Base-by-base conservation (phyloP, 2,797 vertebrate species). In the Lates japonicus region DNA sequence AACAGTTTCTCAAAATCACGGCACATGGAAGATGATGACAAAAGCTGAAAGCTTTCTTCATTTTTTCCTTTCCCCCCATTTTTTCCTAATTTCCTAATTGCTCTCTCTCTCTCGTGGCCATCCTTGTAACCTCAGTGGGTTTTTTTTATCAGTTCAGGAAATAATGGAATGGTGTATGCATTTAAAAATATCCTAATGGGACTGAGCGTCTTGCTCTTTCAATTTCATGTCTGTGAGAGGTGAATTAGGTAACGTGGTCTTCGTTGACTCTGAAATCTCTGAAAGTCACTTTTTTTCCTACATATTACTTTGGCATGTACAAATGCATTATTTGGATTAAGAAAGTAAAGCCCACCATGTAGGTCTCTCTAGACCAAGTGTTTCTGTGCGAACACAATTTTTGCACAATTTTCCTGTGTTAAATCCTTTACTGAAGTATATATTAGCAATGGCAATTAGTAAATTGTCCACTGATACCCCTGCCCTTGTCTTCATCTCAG, bases 81-180 rank as follows among this genome's bases (percentile, higher is more conserved):
- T 70, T 64, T 42, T 41, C 4, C 4, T 3, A 66, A 79, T 51
- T 41, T 68, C 35, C 20, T 61, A 81, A 71, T 54, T 57, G 61
- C 57, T 41, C 25, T 29, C 25, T 80, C 33, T 55, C 12, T 67
- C 19, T 33, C 0, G 41, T 0, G 35, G 44, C 7, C 1, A 0
- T 52, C 54, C 59, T 55, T 25, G 7, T 55, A 37, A 31, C 3
- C 17, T 52, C n/a, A 0, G 9, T 5, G 37, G 19, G 7, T 1
- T 5, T 68, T 81, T 37, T 66, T 70, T 42, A 73, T 74, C 62
- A 58, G 19, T 70, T 22, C 14, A n/a, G 59, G 2, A 81, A 72
- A 73, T 80, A 37, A 61, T 20, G 48, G 19, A 42, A 59, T 75
- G 33, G 71, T 39, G 31, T 52, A 78, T 39, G 25, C 31, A 41